A percentile compares a stretch with the other conserved stretches of the same genome.
Evolutionary conservation across 2,113 vertebrate genomes (phyloP).

Genomic region (Xiphophorus maculatus): DNA sequence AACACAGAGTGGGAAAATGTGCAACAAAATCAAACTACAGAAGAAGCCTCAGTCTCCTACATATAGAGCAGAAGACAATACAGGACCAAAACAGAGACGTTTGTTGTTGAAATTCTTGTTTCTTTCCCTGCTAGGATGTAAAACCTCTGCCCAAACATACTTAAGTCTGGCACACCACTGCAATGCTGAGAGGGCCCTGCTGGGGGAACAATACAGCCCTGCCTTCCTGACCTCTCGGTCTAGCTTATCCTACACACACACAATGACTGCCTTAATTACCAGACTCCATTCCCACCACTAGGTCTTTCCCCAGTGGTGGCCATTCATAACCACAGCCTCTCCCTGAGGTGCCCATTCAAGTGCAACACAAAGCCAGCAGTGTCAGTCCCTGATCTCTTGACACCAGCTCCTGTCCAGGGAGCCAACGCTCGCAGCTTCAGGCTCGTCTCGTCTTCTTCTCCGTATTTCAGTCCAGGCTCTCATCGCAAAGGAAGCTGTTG

Average conservation of each 20-base stretch:
- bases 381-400: constrained; percentile 73
- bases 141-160: constrained; percentile 59
- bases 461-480: constrained; percentile 27
- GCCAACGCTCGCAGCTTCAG: constrained; percentile 65
- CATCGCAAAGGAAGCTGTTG: constrained; percentile 25
- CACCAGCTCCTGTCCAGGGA: constrained; percentile 57
- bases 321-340: constrained; percentile 73
- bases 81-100: constrained; percentile 26
- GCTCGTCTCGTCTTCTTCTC: constrained; percentile 44
- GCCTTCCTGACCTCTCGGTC: constrained; percentile 82
- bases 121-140: constrained; percentile 35
- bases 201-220: constrained; percentile 72
- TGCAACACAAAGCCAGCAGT: constrained; percentile 72
- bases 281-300: constrained; percentile 76
- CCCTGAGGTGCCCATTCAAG: constrained; percentile 76
- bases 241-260: constrained; percentile 75
- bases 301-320: constrained; percentile 76
- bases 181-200: constrained; percentile 69
- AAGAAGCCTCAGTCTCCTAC: constrained; percentile 45
- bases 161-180: constrained; percentile 56
- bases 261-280: constrained; percentile 82
- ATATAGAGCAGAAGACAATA: constrained; percentile 46
- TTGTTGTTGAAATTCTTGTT: constrained; percentile 52
- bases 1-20: constrained; percentile 18
- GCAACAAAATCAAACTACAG: constrained; percentile 32